Conservation (phyloP, 2,113 vertebrate species). For the Microtus ochrogaster region DNA sequence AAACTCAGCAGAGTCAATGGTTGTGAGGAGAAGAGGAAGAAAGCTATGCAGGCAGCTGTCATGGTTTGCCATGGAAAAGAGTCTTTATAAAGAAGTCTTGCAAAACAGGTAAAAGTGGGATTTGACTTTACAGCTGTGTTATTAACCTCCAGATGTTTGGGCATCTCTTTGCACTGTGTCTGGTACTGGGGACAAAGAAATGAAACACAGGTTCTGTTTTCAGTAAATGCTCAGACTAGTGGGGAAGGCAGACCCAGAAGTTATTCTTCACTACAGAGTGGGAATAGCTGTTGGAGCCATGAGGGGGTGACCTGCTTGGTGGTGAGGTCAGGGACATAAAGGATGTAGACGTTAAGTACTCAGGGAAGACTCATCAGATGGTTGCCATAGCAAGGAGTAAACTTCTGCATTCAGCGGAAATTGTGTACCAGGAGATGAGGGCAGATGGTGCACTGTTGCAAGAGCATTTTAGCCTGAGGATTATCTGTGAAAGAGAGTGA, state of each 20-base stretch:
- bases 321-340: neutral
- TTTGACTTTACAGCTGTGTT: neutral
- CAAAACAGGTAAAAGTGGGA: too few species aligned
- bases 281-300: neutral
- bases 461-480: neutral
- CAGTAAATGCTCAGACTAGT: neutral
- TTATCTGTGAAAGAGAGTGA: neutral
- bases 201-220: neutral
- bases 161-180: neutral
- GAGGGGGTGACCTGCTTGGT: neutral
- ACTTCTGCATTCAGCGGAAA: neutral
- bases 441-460: neutral
- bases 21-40: neutral
- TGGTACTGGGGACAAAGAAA: neutral
- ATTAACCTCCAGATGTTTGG: neutral
- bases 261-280: neutral
- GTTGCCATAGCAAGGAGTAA: accelerated
- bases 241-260: neutral
- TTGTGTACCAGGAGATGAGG: accelerated
- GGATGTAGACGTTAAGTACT: neutral
- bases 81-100: neutral
- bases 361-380: neutral
- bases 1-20: neutral
- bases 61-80: neutral
- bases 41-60: neutral